phyloP scores from a whole-genome alignment of 2,797 vertebrate genomes.

The Amazonetta brasiliensis region DNA sequence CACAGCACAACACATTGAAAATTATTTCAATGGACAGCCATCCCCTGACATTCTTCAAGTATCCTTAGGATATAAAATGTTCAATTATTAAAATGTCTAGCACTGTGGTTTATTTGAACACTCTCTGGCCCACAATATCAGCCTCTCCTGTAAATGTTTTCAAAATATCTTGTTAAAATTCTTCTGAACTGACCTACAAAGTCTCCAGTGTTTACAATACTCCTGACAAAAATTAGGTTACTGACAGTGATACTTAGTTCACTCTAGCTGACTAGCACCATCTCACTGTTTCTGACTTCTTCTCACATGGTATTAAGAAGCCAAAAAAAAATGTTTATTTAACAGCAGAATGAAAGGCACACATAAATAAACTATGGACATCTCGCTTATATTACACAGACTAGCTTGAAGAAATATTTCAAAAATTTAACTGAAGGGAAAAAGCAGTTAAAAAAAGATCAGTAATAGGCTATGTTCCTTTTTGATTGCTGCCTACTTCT shows the following conservation, averaged over 20 bases:
- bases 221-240: neutral
- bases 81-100: neutral
- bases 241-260: neutral
- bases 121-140: neutral
- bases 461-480: neutral
- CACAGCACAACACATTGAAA: neutral
- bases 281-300: neutral
- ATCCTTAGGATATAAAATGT: neutral
- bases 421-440: constrained; percentile 14
- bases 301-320: neutral
- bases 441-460: constrained; percentile 18
- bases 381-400: neutral
- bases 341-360: neutral
- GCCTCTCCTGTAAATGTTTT: neutral
- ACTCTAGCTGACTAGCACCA: neutral
- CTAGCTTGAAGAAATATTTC: constrained; percentile 44
- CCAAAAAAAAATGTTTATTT: neutral
- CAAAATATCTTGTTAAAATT: neutral
- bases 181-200: neutral
- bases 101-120: neutral
- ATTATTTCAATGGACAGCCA: neutral
- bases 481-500: neutral
- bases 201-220: neutral
- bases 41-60: neutral
- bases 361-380: neutral